phyloP scores from a whole-genome alignment of 1,140 invertebrate genomes.

The Chymomyza costata region DNA sequence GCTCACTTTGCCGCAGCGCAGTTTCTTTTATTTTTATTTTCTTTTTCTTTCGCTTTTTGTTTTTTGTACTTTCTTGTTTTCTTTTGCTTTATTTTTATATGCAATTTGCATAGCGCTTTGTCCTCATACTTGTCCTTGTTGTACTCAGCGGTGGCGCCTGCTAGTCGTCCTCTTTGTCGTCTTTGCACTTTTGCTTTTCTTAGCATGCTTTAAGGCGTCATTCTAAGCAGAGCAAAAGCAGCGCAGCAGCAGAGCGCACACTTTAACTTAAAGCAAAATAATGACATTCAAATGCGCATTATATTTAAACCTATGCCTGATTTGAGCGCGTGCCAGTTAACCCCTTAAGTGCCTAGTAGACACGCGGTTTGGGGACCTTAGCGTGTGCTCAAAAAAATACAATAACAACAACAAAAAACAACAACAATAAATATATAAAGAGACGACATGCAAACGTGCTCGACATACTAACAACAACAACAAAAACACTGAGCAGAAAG shows the following conservation, averaged over 20 bases:
- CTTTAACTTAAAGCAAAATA: conserved; percentile 27
- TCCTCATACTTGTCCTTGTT: too few relatives aligned
- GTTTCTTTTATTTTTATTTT: conserved; percentile 18
- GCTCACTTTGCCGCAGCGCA: conserved; percentile 36
- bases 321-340: conserved; percentile 51
- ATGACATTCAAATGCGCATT: conserved; percentile 65
- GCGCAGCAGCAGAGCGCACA: too few relatives aligned
- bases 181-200: conserved; percentile 50
- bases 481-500: too few relatives aligned
- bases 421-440: too few relatives aligned
- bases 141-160: too few relatives aligned
- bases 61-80: not conserved
- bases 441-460: conserved; percentile 42
- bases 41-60: conserved; percentile 14
- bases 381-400: conserved; percentile 49
- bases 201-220: not conserved
- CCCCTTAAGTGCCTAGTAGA: not conserved
- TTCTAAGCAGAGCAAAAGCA: too few relatives aligned
- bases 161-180: conserved; percentile 35
- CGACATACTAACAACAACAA: conserved; percentile 25
- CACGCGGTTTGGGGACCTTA: too few relatives aligned
- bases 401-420: conserved; percentile 47
- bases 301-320: conserved; percentile 46
- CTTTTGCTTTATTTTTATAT: too few relatives aligned
- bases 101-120: too few relatives aligned